These are phyloP conservation scores for Sericinus montela DNA, from an alignment of 2,888 invertebrate species.

Conservation along the genomic window DNA sequence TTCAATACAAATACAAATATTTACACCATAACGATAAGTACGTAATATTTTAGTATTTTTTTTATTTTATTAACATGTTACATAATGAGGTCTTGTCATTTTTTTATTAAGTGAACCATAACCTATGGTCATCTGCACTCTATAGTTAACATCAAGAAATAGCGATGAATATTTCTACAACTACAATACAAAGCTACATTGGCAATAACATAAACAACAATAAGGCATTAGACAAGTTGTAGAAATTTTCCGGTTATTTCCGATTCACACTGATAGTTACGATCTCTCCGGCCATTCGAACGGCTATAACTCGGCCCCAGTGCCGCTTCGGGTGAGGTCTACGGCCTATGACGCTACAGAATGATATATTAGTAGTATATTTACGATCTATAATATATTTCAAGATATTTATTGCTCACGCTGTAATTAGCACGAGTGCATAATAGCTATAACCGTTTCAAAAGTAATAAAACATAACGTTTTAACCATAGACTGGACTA, in stretches of 20 bases:
- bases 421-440: conserved; percentile 64
- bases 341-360: conserved; percentile 60
- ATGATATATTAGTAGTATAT: conserved; percentile 61
- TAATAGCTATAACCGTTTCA: conserved; percentile 52
- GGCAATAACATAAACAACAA: conserved; percentile 55
- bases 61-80: too few relatives aligned
- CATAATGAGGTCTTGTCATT: too few relatives aligned
- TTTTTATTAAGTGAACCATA: too few relatives aligned
- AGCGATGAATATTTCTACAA: conserved; percentile 21
- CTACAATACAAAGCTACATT: conserved; percentile 42
- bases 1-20: too few relatives aligned
- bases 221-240: conserved; percentile 75
- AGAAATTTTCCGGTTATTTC: conserved; percentile 77
- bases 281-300: conserved; percentile 52
- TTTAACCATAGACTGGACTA: neutral
- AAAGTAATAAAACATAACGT: conserved; percentile 31
- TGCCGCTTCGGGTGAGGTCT: conserved; percentile 69
- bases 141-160: too few relatives aligned
- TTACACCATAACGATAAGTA: too few relatives aligned
- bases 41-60: too few relatives aligned
- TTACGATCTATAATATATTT: conserved; percentile 62
- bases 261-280: conserved; percentile 74
- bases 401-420: conserved; percentile 63
- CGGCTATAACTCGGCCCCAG: conserved; percentile 57
- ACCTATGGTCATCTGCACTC: too few relatives aligned